Percentiles rank a stretch among this genome's conserved stretches.
Evolutionary conservation across 2,113 vertebrate species (phyloP).

Genomic region (Neogale vison): DNA sequence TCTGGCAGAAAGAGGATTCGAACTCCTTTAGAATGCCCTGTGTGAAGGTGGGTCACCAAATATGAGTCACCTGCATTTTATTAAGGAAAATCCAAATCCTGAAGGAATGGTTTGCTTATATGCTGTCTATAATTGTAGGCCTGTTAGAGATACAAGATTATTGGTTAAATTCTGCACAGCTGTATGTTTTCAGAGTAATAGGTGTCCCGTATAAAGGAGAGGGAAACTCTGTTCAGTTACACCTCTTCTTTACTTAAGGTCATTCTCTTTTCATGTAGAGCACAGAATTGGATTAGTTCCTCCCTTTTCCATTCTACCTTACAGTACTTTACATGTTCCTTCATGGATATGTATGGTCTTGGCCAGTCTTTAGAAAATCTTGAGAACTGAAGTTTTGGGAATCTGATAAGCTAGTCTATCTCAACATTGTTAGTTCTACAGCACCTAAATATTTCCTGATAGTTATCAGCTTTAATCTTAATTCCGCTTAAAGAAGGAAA

Average conservation of each 20-base stretch:
- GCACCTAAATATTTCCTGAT: not conserved
- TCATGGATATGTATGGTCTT: not conserved
- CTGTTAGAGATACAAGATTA: not conserved
- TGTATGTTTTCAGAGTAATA: not conserved
- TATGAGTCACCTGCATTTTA: conserved; percentile 47
- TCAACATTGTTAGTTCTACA: not conserved
- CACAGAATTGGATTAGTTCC: not conserved
- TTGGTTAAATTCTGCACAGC: not conserved
- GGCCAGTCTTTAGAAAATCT: not conserved
- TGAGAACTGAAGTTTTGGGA: not conserved
- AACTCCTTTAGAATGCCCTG: not conserved
- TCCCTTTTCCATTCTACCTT: not conserved
- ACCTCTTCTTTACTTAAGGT: not conserved
- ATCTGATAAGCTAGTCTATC: not conserved
- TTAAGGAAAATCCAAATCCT: conserved; percentile 48
- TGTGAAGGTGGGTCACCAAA: conserved; percentile 22
- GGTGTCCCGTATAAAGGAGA: not conserved
- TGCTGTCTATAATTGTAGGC: not conserved
- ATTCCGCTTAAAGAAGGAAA: conserved; percentile 15
- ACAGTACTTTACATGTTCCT: not conserved
- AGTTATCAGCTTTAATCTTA: not conserved
- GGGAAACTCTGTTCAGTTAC: not conserved
- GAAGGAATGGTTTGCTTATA: not conserved
- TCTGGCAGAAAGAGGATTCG: conserved; percentile 13
- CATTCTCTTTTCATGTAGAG: not conserved